Evolutionary conservation across 1,140 invertebrate genomes (phyloP), one percentile per base, ranked within the genome.

Genomic region (Drosophila eugracilis): DNA sequence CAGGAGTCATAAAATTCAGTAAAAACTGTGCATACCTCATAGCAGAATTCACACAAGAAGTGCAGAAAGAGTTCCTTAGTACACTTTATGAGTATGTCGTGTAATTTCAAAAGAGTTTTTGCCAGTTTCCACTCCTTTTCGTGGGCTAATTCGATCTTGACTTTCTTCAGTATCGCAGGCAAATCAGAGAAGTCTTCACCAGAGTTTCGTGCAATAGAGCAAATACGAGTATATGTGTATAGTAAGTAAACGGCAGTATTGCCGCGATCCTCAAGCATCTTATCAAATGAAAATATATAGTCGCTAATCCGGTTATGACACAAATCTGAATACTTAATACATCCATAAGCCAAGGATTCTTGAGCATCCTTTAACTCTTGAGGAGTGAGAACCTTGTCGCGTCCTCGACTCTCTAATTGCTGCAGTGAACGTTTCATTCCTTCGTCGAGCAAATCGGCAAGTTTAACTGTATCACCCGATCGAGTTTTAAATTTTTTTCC

Each of bases 401-500:
- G 93, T 52, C 95, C 97, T 80, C 99, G 99, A 86, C 99, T 98
- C 58, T 94, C 93, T 6, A 99, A 92, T 91, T 98, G 99, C 41
- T 97, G 95, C 53, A 95, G 91, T 6, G 98, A 94, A 57, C 97
- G 93, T 67, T 95, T 96, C 19, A 99, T 90, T 45, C 98, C 99
- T 94, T 99, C 99, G 89, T 99, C 96, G 5, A 99, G 92, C n/a
- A 99, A 93, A 77, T 99, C 97, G 7, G 94, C 93, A 0, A 99
- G 92, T 72, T 97, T 95, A 0, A 99, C 95, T 5, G 98, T 99
- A 73, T 99, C 98, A 5, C 99, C 98, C 26, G 98, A 99, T 52
- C 99, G 94, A 1, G 99, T 99, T 93, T 99, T 99, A 89, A 99
- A 99, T 92, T 99, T 99, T 91, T 99, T 99, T 91, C 97, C 98